Evolutionary conservation across 1,140 invertebrate genomes (phyloP), one percentile per base, ranked within the genome.

Genomic region (Thaumetopoea pityocampa): DNA sequence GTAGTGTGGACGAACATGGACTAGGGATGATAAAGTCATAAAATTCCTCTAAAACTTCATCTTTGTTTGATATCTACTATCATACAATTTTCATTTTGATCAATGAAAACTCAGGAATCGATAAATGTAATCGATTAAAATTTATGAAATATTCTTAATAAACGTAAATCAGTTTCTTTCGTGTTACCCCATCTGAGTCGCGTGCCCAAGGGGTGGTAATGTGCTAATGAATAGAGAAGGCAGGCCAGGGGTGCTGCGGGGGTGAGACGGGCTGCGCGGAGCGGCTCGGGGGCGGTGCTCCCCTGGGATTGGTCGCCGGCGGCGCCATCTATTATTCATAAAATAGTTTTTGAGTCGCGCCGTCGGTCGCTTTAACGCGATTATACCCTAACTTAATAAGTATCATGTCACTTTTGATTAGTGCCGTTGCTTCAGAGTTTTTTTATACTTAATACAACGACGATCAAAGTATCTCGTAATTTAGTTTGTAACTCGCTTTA

Each of bases 301-400:
- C 76, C 76, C 38, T n/a, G 79, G 79, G 79, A 83, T 83, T 83
- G 79, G 79, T 67, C 70, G 76, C 68, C 65, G 65, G 50, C 52
- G 59, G 59, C 67, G 64, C 61, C 72, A 80, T 83, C 76, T 83
- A 83, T 81, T 81, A 83, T 83, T 83, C 79, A 83, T 81, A 83
- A 83, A 81, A 83, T 83, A 83, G 79, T 83, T 83, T 83, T 83
- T 83, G 76, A 83, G 70, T 77, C 67, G 69, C 73, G 64, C 71
- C 78, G 65, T 58, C 67, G 71, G 58, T 64, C 73, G 63, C 55
- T 62, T 60, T 83, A 83, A 83, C 70, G 64, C 61, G 53, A 63
- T 80, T 83, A 83, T 51, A 51, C 44, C 33, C 60, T 77, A 81
- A 83, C 62, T 62, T 66, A 73, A 83, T 83, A 83, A 83, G 79